Conservation (phyloP, 1,140 invertebrate genomes). For the Capitella teleta region DNA sequence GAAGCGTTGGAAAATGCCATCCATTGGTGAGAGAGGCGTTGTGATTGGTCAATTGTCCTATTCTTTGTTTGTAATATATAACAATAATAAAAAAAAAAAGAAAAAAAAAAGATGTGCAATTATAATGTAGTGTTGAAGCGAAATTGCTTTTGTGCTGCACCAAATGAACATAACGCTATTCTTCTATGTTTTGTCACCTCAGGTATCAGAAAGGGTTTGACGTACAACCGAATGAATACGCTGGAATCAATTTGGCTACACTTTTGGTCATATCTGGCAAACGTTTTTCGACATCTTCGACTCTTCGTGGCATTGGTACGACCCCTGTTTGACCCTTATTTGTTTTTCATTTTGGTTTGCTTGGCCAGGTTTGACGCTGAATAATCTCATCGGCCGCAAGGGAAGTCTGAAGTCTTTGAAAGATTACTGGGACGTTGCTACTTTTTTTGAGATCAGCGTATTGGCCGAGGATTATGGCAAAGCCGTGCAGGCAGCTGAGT, state of each 20-base stretch:
- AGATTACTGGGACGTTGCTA: slow-evolving; percentile 99
- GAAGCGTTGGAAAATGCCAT: slow-evolving; percentile 85
- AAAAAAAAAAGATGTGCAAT: neutral
- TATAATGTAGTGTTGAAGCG: neutral
- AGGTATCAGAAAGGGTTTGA: slow-evolving; percentile 90
- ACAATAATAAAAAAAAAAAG: neutral
- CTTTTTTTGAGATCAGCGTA: slow-evolving; percentile 98
- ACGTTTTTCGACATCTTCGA: slow-evolving; percentile 55
- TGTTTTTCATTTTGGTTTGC: no score
- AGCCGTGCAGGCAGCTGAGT: slow-evolving; percentile 93
- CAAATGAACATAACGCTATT: no score
- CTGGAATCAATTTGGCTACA: slow-evolving; percentile 96
- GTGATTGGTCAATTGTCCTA: no score
- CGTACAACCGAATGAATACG: slow-evolving; percentile 97
- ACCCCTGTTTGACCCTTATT: no score
- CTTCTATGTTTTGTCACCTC: slow-evolving; percentile 6
- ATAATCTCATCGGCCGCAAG: slow-evolving; percentile 96
- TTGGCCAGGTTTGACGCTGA: slow-evolving; percentile 85
- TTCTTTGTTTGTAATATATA: neutral
- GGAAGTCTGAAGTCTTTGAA: slow-evolving; percentile 81
- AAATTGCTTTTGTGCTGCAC: no score
- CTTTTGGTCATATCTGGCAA: slow-evolving; percentile 94
- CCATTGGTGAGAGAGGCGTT: slow-evolving; percentile 60
- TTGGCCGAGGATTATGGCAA: slow-evolving; percentile 93
- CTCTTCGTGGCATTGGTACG: slow-evolving; percentile 36